These are phyloP conservation scores for Podarcis lilfordi DNA, from an alignment of 2,797 vertebrate genomes.

Conservation along the genomic window DNA sequence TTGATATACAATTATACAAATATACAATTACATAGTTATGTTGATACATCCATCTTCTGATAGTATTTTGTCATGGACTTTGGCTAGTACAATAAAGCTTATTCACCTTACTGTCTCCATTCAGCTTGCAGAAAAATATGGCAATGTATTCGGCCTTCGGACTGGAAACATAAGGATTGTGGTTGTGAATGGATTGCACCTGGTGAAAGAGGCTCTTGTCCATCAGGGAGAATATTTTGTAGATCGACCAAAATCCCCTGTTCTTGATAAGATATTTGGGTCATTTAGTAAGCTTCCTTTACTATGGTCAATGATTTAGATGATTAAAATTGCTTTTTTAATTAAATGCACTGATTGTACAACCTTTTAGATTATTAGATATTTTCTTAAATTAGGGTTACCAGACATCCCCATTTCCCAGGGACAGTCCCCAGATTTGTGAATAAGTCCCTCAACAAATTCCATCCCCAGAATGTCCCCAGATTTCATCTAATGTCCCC, in stretches of 20 bases:
- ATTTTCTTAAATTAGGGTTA: too few species aligned
- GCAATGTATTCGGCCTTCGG: slow-evolving; percentile 78
- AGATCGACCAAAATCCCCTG: slow-evolving; percentile 74
- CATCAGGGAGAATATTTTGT: slow-evolving; percentile 83
- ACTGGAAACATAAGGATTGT: slow-evolving; percentile 72
- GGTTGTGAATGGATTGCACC: slow-evolving; percentile 77
- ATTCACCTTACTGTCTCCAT: accelerated
- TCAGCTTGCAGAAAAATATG: slow-evolving; percentile 81
- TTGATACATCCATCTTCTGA: too few species aligned
- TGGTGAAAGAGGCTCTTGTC: slow-evolving; percentile 84
- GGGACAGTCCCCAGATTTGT: too few species aligned
- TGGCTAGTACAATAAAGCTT: neutral
- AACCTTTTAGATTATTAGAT: too few species aligned
- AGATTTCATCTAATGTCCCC: too few species aligned
- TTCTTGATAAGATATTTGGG: slow-evolving; percentile 61
- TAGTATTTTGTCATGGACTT: too few species aligned
- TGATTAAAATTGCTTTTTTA: neutral
- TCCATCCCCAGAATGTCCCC: too few species aligned
- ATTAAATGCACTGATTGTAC: accelerated
- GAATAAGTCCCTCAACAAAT: too few species aligned
- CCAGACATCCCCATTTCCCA: too few species aligned
- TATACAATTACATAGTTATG: too few species aligned
- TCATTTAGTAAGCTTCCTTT: slow-evolving; percentile 75
- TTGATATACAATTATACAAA: too few species aligned
- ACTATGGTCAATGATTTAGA: neutral